Percentiles rank a stretch among this genome's conserved stretches.
phyloP scores from a whole-genome alignment of 2,797 vertebrate genomes.

The Amphiprion clarkii region DNA sequence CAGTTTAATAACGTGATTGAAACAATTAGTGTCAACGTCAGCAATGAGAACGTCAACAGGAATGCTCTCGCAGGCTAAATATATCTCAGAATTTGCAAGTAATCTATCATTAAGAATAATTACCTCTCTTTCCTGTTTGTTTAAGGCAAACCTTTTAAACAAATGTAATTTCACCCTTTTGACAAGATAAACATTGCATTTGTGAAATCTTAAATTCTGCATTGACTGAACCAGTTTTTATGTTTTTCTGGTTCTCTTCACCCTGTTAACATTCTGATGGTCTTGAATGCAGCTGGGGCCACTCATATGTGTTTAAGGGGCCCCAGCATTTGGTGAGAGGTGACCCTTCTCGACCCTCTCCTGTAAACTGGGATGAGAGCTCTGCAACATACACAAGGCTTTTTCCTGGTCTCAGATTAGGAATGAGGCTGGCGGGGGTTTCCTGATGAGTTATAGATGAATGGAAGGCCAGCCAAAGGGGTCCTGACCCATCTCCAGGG shows the following conservation, averaged over 20 bases:
- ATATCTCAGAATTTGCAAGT: constrained; percentile 32
- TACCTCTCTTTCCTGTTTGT: constrained; percentile 43
- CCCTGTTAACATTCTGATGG: constrained; percentile 64
- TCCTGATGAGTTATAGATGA: constrained; percentile 59
- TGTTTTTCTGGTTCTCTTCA: constrained; percentile 68
- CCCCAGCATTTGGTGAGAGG: constrained; percentile 79
- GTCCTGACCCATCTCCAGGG: constrained; percentile 69
- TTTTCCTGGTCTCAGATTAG: constrained; percentile 49
- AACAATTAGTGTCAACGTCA: constrained; percentile 76
- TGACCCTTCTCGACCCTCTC: constrained; percentile 81
- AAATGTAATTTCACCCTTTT: constrained; percentile 44
- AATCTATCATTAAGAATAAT: constrained; percentile 64
- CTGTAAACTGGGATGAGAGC: constrained; percentile 82
- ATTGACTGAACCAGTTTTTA: constrained; percentile 35
- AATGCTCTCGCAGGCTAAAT: constrained; percentile 25
- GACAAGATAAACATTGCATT: constrained; percentile 57
- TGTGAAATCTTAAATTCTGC: constrained; percentile 31
- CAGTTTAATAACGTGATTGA: constrained; percentile 75
- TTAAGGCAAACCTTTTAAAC: constrained; percentile 47
- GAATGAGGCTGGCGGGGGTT: constrained; percentile 44
- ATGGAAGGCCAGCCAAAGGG: constrained; percentile 62
- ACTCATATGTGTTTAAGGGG: constrained; percentile 80
- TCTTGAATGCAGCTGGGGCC: constrained; percentile 73
- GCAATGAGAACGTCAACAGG: constrained; percentile 36
- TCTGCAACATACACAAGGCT: constrained; percentile 56